phyloP scores from a whole-genome alignment of 1,140 invertebrate species.

The Chrysomallon squamiferum region DNA sequence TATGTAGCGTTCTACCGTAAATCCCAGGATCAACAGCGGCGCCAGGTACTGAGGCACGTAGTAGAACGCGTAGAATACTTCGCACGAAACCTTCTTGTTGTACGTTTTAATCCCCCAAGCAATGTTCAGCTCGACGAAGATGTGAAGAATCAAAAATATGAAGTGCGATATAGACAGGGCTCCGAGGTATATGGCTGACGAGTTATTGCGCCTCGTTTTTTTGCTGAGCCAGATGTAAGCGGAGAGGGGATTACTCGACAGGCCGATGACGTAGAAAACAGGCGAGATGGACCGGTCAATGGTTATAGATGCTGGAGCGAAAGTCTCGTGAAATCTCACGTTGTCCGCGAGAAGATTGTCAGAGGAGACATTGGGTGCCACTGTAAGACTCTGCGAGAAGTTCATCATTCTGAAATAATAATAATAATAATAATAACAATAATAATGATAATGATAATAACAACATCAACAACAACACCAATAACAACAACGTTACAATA shows the following conservation, averaged over 20 bases:
- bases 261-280: slow-evolving; percentile 52
- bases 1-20: slow-evolving; percentile 93
- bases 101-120: slow-evolving; percentile 47
- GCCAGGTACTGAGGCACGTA: slow-evolving; percentile 58
- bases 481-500: too few relatives aligned
- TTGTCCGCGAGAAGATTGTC: slow-evolving; percentile 2
- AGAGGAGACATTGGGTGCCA: background rate
- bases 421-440: slow-evolving; percentile 1
- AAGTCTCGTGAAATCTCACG: slow-evolving; percentile 9
- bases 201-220: slow-evolving; percentile 46
- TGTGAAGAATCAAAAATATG: slow-evolving; percentile 46
- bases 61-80: slow-evolving; percentile 51
- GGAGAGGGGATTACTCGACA: slow-evolving; percentile 51
- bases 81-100: slow-evolving; percentile 49
- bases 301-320: slow-evolving; percentile 27
- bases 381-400: too few relatives aligned
- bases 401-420: background rate
- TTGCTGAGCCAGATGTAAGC: slow-evolving; percentile 51
- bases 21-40: slow-evolving; percentile 69
- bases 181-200: slow-evolving; percentile 59
- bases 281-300: slow-evolving; percentile 43
- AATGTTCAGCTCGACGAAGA: slow-evolving; percentile 52
- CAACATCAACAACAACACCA: too few relatives aligned
- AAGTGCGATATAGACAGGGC: slow-evolving; percentile 51
- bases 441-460: slow-evolving; percentile 1